These are phyloP conservation scores for Liasis olivaceus DNA, from an alignment of 2,797 vertebrate species.

Conservation along the genomic window DNA sequence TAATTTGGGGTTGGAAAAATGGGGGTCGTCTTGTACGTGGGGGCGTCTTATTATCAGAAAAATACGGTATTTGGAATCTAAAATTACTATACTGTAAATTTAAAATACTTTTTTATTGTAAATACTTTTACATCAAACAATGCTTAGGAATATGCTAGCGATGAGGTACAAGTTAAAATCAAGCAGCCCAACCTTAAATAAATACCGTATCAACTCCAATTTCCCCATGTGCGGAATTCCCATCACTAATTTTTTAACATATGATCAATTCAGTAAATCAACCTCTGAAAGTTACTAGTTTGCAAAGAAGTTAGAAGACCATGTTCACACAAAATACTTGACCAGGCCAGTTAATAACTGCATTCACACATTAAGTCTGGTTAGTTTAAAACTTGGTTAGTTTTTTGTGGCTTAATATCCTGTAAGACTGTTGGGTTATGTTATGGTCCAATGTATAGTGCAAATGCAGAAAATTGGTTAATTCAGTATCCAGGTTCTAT, in stretches of 20 bases:
- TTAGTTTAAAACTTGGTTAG: neutral
- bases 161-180: neutral
- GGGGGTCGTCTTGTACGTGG: no score
- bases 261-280: neutral
- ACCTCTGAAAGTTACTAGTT: neutral
- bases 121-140: neutral
- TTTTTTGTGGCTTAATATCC: neutral
- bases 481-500: neutral
- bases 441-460: neutral
- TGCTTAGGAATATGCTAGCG: neutral
- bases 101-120: neutral
- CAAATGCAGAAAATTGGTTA: neutral
- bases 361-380: neutral
- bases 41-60: no score
- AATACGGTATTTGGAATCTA: slow-evolving; percentile 7
- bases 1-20: no score
- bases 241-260: neutral
- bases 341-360: neutral
- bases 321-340: neutral
- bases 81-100: neutral
- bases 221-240: slow-evolving; percentile 7
- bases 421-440: neutral
- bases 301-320: no score
- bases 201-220: neutral
- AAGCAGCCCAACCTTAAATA: slow-evolving; percentile 26